phyloP scores from a whole-genome alignment of 1,140 invertebrate species.

The Ridgeia piscesae region DNA sequence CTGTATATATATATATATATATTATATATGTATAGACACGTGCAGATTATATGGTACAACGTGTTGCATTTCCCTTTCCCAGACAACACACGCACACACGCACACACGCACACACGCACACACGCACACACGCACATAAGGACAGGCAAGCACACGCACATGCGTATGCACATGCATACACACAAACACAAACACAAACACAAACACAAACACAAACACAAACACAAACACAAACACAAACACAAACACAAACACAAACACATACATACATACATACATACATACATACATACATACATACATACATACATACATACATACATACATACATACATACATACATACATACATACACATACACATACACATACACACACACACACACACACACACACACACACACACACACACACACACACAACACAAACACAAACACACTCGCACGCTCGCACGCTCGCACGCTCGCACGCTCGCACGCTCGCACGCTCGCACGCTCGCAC shows the following conservation, averaged over 20 bases:
- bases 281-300: not conserved
- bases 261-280: slow-evolving; percentile 10
- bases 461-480: not conserved
- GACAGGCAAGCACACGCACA: slow-evolving; percentile 14
- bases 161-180: not conserved
- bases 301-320: not conserved
- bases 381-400: not conserved
- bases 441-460: no score
- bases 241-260: not conserved
- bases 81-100: not conserved
- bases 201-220: not conserved
- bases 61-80: no score
- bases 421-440: no score
- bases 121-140: slow-evolving; percentile 15
- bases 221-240: not conserved
- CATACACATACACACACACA: not conserved
- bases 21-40: no score
- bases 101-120: not conserved
- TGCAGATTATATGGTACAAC: no score
- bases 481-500: slow-evolving; percentile 14
- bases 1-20: no score
- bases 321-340: not conserved
- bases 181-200: not conserved
- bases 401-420: not conserved
- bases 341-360: not conserved